Percentiles rank a stretch among this genome's conserved stretches.
phyloP scores from a whole-genome alignment of 2,888 invertebrate genomes.

The Trypoxylon attenuatum region DNA sequence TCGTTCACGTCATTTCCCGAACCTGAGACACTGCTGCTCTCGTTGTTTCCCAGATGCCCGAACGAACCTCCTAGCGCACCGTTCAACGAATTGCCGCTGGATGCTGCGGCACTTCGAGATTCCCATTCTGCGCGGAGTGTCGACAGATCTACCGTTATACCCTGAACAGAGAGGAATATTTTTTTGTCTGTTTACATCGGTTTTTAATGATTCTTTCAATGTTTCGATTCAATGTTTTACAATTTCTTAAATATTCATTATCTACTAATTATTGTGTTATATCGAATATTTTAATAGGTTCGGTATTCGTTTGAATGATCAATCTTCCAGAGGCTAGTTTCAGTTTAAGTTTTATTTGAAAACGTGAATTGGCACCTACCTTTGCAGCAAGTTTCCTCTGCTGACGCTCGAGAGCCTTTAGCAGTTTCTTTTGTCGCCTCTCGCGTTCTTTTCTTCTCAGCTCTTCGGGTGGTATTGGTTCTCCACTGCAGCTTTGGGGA shows the following conservation, averaged over 20 bases:
- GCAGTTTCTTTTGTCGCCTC: conserved; percentile 91
- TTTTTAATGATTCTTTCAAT: no score
- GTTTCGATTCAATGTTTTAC: not conserved
- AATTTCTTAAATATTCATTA: not conserved
- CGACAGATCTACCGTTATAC: conserved; percentile 91
- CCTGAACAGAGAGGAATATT: conserved; percentile 69
- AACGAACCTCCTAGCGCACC: conserved; percentile 63
- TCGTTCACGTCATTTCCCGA: conserved; percentile 74
- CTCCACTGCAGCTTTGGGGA: conserved; percentile 97
- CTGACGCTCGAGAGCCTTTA: conserved; percentile 93
- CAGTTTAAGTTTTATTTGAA: no score
- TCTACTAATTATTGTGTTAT: no score
- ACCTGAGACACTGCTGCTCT: conserved; percentile 72
- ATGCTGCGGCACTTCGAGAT: conserved; percentile 78
- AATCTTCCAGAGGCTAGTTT: no score
- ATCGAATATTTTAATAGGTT: no score
- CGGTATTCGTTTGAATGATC: no score
- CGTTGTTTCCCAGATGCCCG: conserved; percentile 67
- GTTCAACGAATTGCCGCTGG: conserved; percentile 75
- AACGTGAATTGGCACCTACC: no score
- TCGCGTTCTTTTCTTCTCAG: conserved; percentile 90
- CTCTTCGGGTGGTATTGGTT: conserved; percentile 95
- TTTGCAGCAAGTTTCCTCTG: conserved; percentile 94
- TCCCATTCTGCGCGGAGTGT: conserved; percentile 90
- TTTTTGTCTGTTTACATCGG: not conserved